phyloP scores from a whole-genome alignment of 2,113 vertebrate genomes.

The Tyto alba region DNA sequence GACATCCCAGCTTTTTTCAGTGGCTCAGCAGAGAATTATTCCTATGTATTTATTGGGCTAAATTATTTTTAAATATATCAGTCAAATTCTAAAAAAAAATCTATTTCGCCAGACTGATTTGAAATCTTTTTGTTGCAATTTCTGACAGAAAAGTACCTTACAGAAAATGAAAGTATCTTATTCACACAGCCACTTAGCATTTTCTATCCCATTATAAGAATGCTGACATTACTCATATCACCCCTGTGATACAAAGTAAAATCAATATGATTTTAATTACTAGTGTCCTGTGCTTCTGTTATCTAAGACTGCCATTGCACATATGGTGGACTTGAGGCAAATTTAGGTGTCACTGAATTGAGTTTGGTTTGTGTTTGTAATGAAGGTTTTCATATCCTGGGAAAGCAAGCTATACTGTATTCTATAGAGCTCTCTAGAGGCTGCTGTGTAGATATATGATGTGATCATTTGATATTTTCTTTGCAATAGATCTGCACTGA shows the following conservation, averaged over 20 bases:
- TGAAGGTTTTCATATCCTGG: background rate
- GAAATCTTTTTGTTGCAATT: background rate
- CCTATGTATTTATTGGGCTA: background rate
- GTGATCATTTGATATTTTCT: background rate
- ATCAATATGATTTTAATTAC: slow-evolving; percentile 42
- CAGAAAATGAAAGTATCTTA: background rate
- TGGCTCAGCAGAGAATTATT: background rate
- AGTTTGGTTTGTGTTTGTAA: background rate
- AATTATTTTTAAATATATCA: background rate
- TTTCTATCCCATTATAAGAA: background rate
- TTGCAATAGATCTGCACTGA: background rate
- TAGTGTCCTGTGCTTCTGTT: background rate
- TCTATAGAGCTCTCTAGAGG: background rate
- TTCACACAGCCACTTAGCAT: background rate
- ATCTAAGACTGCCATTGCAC: background rate
- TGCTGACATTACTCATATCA: background rate
- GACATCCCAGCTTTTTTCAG: background rate
- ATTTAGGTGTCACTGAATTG: background rate
- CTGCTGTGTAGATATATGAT: background rate
- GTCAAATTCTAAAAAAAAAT: background rate
- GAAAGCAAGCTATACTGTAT: background rate
- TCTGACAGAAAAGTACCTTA: background rate
- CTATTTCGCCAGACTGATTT: background rate
- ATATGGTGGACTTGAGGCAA: background rate
- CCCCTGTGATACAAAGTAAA: background rate